A percentile compares a stretch with the other conserved stretches of the same genome.
Conservation (phyloP, 1,140 invertebrate genomes). For the Solenopsis fugax region DNA sequence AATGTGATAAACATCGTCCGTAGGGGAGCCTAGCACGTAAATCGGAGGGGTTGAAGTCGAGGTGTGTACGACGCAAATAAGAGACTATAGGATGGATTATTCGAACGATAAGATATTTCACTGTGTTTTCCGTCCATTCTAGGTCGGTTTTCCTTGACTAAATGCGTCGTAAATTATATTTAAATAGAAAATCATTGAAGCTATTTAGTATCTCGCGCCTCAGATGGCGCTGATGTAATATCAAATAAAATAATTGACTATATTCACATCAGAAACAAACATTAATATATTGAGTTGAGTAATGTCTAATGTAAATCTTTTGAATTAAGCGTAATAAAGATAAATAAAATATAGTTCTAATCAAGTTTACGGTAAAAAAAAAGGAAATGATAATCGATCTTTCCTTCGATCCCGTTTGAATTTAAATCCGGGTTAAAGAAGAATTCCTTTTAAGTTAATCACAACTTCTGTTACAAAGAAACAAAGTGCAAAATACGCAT, state of each 20-base stretch:
- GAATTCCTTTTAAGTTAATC: not conserved
- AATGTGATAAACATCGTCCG: conserved; percentile 62
- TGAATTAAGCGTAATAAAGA: not conserved
- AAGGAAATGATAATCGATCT: not conserved
- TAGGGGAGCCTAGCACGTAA: conserved; percentile 31
- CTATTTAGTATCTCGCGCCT: too few relatives aligned
- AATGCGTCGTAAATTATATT: conserved; percentile 5
- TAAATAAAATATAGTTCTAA: not conserved
- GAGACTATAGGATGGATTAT: conserved; percentile 2
- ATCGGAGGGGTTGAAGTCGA: conserved; percentile 42
- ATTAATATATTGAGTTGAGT: not conserved
- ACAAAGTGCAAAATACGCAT: not conserved
- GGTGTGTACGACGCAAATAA: not conserved
- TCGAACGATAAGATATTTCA: not conserved
- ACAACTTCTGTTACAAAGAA: not conserved
- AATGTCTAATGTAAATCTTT: too few relatives aligned
- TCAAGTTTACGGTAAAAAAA: not conserved
- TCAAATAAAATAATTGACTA: not conserved
- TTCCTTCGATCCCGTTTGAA: not conserved
- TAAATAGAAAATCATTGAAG: not conserved
- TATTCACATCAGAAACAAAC: not conserved
- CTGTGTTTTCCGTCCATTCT: not conserved
- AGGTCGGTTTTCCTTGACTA: not conserved
- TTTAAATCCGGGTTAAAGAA: not conserved
- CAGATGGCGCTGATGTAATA: not conserved